Conservation (phyloP, 2,113 vertebrate species). For the Megaceryle maxima region DNA sequence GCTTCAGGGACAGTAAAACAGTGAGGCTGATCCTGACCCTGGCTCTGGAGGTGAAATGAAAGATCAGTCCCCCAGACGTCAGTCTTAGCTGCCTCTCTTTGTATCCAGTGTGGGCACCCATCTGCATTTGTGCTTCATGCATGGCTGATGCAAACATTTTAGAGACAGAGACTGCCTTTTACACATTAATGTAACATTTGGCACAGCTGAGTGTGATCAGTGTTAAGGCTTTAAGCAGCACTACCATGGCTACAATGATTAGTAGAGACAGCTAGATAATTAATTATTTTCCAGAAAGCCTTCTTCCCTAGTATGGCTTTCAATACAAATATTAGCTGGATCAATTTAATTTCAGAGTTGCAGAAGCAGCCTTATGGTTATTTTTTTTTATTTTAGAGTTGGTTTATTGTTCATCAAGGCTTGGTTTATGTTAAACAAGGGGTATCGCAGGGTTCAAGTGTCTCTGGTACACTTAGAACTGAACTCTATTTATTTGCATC, state of each 20-base stretch:
- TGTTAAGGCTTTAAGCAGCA: background rate
- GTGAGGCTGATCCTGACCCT: fast-evolving
- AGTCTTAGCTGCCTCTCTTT: background rate
- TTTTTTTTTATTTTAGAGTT: background rate
- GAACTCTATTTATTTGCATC: background rate
- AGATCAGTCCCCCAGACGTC: background rate
- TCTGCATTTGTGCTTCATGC: background rate
- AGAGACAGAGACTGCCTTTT: background rate
- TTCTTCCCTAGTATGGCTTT: background rate
- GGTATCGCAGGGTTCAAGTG: background rate
- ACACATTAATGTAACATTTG: background rate
- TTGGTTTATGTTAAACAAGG: background rate
- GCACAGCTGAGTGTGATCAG: background rate
- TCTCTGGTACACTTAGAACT: background rate
- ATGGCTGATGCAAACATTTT: background rate
- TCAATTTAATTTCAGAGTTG: background rate
- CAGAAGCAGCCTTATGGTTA: background rate
- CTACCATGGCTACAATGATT: background rate
- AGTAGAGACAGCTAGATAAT: background rate
- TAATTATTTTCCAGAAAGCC: background rate
- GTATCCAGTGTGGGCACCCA: background rate
- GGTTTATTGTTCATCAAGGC: background rate
- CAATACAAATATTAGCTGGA: background rate
- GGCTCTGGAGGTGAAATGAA: background rate
- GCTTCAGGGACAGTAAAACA: background rate